Conservation (phyloP, 2,113 vertebrate species). For the Lathamus discolor region DNA sequence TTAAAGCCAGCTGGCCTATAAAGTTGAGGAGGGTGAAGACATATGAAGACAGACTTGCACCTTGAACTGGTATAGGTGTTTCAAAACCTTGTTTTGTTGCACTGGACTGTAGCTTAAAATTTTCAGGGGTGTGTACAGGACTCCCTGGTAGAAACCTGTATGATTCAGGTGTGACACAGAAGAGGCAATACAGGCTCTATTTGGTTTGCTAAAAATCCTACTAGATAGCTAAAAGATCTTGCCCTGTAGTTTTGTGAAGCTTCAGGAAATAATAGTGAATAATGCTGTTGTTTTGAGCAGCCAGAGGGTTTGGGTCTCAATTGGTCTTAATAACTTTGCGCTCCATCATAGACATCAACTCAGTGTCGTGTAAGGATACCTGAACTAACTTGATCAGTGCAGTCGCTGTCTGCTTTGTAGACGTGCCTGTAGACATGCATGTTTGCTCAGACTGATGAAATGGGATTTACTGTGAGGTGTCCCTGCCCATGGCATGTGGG, state of each 20-base stretch:
- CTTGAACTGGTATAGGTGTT: not conserved
- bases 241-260: not conserved
- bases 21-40: not conserved
- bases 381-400: not conserved
- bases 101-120: not conserved
- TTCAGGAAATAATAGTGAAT: not conserved
- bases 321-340: not conserved
- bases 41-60: not conserved
- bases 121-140: not conserved
- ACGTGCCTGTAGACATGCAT: not conserved
- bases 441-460: not conserved
- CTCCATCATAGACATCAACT: fast-evolving
- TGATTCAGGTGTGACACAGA: not conserved
- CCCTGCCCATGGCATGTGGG: no score
- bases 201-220: not conserved
- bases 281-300: not conserved
- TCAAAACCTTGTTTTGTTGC: not conserved
- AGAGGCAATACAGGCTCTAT: not conserved
- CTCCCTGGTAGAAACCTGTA: not conserved
- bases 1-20: not conserved
- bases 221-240: not conserved
- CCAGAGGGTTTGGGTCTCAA: not conserved
- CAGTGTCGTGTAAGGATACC: not conserved
- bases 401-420: not conserved
- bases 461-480: not conserved